Evolutionary conservation across 1,140 invertebrate genomes (phyloP).

Genomic region (Drosophila nigromelanica): DNA sequence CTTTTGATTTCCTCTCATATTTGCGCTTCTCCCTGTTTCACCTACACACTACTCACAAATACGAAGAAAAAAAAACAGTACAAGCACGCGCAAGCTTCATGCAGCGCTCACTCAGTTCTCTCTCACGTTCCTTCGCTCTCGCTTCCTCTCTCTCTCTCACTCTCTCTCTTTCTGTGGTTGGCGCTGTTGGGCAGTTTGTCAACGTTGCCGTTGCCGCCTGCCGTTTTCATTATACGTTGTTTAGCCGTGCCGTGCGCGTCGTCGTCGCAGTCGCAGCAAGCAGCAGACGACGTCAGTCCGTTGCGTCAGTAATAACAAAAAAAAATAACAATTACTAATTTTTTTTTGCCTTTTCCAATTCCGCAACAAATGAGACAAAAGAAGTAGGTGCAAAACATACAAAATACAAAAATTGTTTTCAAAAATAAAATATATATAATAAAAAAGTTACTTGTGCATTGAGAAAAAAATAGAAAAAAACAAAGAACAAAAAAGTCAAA

Average conservation of each 20-base stretch:
- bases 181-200: slow-evolving; percentile 53
- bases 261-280: slow-evolving; percentile 49
- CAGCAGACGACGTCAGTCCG: slow-evolving; percentile 62
- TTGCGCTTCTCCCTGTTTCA: slow-evolving; percentile 28
- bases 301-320: slow-evolving; percentile 70
- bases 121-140: slow-evolving; percentile 9
- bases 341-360: slow-evolving; percentile 18
- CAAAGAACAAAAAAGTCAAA: slow-evolving; percentile 9
- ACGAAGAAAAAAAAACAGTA: slow-evolving; percentile 14
- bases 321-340: slow-evolving; percentile 13
- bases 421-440: slow-evolving; percentile 3
- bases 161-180: slow-evolving; percentile 8
- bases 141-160: neutral
- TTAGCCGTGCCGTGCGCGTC: slow-evolving; percentile 75
- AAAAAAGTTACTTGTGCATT: neutral
- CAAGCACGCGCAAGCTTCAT: slow-evolving; percentile 49
- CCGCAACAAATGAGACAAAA: slow-evolving; percentile 19
- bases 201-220: slow-evolving; percentile 48
- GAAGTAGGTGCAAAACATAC: slow-evolving; percentile 37
- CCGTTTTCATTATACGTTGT: slow-evolving; percentile 69
- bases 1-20: slow-evolving; percentile 31
- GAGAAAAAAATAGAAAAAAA: slow-evolving; percentile 10
- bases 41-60: slow-evolving; percentile 27
- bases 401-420: neutral
- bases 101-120: slow-evolving; percentile 14